Conservation (phyloP, 2,888 invertebrate species). For the Sinotaia quadrata region DNA sequence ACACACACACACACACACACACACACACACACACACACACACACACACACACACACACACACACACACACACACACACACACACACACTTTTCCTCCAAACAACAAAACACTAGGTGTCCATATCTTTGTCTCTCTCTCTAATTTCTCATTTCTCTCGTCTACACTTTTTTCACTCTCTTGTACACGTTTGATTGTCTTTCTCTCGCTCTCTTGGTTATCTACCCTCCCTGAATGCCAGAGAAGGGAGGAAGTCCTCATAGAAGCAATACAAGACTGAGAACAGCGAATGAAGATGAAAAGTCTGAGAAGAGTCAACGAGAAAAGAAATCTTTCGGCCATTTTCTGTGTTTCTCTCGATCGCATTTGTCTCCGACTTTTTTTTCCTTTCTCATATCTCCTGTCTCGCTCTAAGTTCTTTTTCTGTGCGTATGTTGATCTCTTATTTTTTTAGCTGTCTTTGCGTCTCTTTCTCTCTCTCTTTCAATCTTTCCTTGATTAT, state of each 20-base stretch:
- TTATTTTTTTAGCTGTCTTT: background rate
- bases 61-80: constrained; percentile 11
- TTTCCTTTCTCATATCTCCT: background rate
- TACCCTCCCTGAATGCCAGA: background rate
- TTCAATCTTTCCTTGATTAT: background rate
- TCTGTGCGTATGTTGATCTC: background rate
- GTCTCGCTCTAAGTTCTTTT: background rate
- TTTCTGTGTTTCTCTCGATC: background rate
- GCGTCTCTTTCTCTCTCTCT: background rate
- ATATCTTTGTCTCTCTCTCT: background rate
- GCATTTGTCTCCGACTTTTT: background rate
- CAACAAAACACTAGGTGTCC: background rate
- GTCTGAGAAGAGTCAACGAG: no score
- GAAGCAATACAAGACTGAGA: no score
- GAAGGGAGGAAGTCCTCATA: background rate
- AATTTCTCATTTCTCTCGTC: background rate
- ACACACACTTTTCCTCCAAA: background rate
- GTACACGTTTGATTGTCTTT: no score
- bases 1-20: background rate
- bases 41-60: background rate
- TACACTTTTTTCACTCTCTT: background rate
- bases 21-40: background rate
- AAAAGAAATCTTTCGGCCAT: background rate
- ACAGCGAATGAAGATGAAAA: no score
- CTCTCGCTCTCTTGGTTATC: background rate